A percentile compares a stretch with the other conserved stretches of the same genome.
phyloP scores from a whole-genome alignment of 2,113 vertebrate species.

The Physeter macrocephalus region DNA sequence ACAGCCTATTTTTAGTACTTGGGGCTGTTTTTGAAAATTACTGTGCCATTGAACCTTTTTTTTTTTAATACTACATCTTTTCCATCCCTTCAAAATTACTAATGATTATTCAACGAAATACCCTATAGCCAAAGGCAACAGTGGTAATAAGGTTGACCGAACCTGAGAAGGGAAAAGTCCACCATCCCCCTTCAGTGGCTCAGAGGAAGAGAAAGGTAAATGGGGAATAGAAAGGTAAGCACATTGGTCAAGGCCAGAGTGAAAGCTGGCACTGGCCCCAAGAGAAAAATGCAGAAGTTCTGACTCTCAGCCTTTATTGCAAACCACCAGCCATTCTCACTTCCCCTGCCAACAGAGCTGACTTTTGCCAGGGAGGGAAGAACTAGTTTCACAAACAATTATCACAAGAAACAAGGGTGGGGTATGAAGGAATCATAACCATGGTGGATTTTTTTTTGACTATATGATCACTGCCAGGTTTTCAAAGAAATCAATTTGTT shows the following conservation, averaged over 20 bases:
- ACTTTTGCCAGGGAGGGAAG: conserved; percentile 61
- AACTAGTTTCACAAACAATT: conserved; percentile 67
- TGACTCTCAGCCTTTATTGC: conserved; percentile 51
- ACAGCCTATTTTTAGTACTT: conserved; percentile 38
- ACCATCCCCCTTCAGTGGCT: neutral
- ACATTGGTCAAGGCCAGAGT: neutral
- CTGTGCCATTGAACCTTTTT: neutral
- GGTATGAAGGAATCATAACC: neutral
- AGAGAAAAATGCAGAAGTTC: conserved; percentile 66
- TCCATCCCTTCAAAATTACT: neutral
- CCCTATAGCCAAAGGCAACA: neutral
- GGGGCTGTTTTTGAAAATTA: conserved; percentile 43
- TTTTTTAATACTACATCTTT: neutral
- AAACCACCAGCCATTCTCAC: conserved; percentile 66
- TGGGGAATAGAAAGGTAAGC: conserved; percentile 62
- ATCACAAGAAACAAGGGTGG: conserved; percentile 56
- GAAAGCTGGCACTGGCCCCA: neutral
- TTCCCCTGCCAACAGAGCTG: conserved; percentile 52
- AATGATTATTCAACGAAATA: neutral
- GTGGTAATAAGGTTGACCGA: neutral
- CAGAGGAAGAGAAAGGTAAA: conserved; percentile 62
- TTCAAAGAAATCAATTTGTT: neutral
- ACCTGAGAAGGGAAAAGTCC: neutral
- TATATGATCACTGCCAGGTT: neutral
- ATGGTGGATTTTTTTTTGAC: neutral